These are phyloP conservation scores for Lontra canadensis DNA, from an alignment of 2,113 vertebrate genomes.

Conservation along the genomic window DNA sequence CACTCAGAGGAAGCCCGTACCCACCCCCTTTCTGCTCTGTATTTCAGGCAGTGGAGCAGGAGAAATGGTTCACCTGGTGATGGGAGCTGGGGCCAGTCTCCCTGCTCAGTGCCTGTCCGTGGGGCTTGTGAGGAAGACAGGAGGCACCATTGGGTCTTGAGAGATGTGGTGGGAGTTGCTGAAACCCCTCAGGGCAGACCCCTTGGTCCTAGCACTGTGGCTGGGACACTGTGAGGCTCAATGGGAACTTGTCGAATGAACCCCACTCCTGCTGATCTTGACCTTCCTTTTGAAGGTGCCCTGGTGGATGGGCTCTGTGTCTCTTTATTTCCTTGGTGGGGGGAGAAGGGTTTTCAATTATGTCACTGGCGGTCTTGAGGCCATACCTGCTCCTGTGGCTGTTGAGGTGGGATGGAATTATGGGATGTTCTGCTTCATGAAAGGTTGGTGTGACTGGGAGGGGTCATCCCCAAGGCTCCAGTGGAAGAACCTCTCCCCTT, in stretches of 20 bases:
- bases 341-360: conserved; percentile 63
- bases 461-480: not conserved
- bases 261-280: not conserved
- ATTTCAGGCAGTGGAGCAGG: not conserved
- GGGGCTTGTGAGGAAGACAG: not conserved
- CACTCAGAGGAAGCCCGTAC: rapidly evolving
- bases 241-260: not conserved
- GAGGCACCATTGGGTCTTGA: rapidly evolving
- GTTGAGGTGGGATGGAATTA: conserved; percentile 45
- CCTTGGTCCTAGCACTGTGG: not conserved
- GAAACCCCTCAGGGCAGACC: not conserved
- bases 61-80: not conserved
- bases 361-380: conserved; percentile 57
- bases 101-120: not conserved
- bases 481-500: not conserved
- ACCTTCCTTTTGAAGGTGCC: not conserved
- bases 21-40: too few species aligned
- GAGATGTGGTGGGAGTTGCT: not conserved
- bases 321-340: conserved; percentile 14
- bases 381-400: conserved; percentile 36
- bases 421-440: not conserved
- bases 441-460: not conserved
- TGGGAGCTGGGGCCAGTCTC: not conserved
- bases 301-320: not conserved
- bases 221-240: too few species aligned